Percentiles rank a stretch among this genome's conserved stretches.
Conservation (phyloP, 2,888 invertebrate species). For the Hyles lineata region DNA sequence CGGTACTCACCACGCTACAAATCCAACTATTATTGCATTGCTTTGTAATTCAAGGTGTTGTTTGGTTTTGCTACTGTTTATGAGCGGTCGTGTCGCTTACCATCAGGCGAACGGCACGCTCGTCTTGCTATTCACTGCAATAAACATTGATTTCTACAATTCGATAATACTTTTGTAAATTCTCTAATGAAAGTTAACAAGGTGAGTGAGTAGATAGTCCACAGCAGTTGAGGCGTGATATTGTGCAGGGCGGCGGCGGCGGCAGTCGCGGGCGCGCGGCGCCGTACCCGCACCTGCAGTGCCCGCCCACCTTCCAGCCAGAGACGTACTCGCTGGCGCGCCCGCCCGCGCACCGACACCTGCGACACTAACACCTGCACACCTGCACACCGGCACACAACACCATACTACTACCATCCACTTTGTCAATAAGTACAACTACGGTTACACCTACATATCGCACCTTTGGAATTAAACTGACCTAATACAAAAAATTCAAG, state of each 20-base stretch:
- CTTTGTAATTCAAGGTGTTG: too few relatives aligned
- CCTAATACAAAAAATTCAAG: too few relatives aligned
- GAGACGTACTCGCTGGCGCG: conserved; percentile 91
- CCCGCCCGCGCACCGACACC: conserved; percentile 46
- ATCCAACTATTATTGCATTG: too few relatives aligned
- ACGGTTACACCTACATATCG: neutral
- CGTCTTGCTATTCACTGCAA: too few relatives aligned
- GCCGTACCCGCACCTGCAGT: conserved; percentile 91
- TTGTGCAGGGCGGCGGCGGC: neutral
- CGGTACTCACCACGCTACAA: too few relatives aligned
- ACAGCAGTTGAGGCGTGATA: neutral
- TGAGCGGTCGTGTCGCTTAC: too few relatives aligned
- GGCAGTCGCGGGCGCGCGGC: conserved; percentile 32
- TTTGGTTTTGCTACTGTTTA: too few relatives aligned
- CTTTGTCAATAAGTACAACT: neutral
- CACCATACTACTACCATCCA: neutral
- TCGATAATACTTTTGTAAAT: too few relatives aligned
- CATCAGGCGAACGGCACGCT: too few relatives aligned
- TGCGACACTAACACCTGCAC: neutral
- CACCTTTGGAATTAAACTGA: too few relatives aligned
- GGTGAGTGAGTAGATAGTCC: neutral
- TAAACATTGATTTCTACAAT: too few relatives aligned
- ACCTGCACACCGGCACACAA: neutral
- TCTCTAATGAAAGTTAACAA: neutral
- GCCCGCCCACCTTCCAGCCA: conserved; percentile 93